A percentile compares a stretch with the other conserved stretches of the same genome.
Conservation (phyloP, 2,888 invertebrate genomes). For the Dermolepida albohirtum region DNA sequence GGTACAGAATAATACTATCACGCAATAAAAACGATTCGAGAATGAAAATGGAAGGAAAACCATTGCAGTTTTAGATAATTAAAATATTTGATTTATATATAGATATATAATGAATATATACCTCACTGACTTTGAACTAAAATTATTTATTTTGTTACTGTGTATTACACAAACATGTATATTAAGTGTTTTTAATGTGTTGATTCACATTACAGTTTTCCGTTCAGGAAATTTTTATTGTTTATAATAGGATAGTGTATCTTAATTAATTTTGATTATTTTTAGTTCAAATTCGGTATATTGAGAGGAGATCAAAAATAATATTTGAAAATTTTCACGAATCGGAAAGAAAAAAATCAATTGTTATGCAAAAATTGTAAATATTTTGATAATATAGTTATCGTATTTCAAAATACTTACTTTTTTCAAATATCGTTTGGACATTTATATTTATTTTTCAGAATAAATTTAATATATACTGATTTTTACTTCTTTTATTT, state of each 20-base stretch:
- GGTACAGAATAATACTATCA: constrained; percentile 51
- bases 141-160: constrained; percentile 22
- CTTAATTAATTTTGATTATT: constrained; percentile 1
- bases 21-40: constrained; percentile 48
- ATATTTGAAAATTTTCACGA: neutral
- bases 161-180: neutral
- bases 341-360: constrained; percentile 2
- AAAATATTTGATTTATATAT: constrained; percentile 37
- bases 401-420: constrained; percentile 19
- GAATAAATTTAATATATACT: constrained; percentile 43
- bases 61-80: constrained; percentile 16
- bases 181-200: constrained; percentile 7
- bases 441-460: constrained; percentile 42
- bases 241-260: neutral
- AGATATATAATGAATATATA: constrained; percentile 39
- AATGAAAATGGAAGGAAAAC: neutral
- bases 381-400: neutral
- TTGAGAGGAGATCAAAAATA: constrained; percentile 7
- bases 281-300: constrained; percentile 33
- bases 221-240: neutral
- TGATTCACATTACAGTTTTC: neutral
- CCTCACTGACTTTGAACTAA: constrained; percentile 47
- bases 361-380: constrained; percentile 27
- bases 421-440: constrained; percentile 26
- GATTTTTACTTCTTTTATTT: constrained; percentile 13